A percentile compares a stretch with the other conserved stretches of the same genome.
phyloP scores from a whole-genome alignment of 30 jellyfish, hydroid and myxozoan genomes.

The Chrysaora quinquecirrha region DNA sequence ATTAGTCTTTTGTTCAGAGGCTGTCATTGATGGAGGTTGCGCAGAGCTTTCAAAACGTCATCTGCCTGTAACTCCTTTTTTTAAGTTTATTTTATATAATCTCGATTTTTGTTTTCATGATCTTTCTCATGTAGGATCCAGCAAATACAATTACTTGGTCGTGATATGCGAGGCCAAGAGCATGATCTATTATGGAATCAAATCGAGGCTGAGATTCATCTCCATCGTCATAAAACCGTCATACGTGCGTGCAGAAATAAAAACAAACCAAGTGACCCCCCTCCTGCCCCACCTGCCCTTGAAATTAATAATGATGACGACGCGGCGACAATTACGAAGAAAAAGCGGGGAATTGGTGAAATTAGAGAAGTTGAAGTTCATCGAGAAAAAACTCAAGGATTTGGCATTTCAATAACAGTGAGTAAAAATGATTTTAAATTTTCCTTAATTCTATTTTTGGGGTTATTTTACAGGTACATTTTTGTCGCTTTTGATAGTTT shows the following conservation, averaged over 20 bases:
- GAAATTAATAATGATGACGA: constrained; percentile 58
- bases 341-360: constrained; percentile 89
- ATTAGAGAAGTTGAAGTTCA: constrained; percentile 59
- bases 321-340: constrained; percentile 54
- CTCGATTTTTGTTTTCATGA: no score
- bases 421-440: no score
- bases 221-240: constrained; percentile 96
- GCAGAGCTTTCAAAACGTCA: no score
- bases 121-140: no score
- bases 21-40: no score
- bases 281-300: constrained; percentile 61
- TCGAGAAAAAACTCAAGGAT: constrained; percentile 88
- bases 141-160: constrained; percentile 90
- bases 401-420: constrained; percentile 95
- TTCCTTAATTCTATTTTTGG: no score
- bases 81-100: no score
- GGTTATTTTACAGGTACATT: not conserved
- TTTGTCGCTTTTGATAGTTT: no score
- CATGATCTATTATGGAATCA: constrained; percentile 94
- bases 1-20: no score
- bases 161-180: constrained; percentile 84
- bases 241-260: constrained; percentile 96
- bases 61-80: no score
- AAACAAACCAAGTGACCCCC: constrained; percentile 46
- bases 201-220: constrained; percentile 94